Conservation (phyloP, 2,888 invertebrate genomes). For the Alitta virens region DNA sequence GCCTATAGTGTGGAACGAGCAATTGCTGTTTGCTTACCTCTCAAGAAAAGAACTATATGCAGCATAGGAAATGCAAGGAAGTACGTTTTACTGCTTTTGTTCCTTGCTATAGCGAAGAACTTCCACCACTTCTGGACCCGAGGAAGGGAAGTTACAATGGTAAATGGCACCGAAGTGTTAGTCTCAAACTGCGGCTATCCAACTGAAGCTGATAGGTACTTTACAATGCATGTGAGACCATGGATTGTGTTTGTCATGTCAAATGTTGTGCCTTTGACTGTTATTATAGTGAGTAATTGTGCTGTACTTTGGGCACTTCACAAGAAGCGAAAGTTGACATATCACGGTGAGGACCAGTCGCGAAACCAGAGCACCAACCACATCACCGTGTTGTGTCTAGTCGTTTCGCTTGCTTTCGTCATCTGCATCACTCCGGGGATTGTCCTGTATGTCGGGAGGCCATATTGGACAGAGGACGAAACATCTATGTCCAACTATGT, state of each 20-base stretch:
- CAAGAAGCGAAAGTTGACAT: not conserved
- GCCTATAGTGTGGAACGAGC: not conserved
- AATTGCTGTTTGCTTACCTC: not conserved
- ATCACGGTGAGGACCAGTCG: too few relatives aligned
- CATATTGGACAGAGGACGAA: too few relatives aligned
- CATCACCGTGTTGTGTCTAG: too few relatives aligned
- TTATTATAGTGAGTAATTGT: not conserved
- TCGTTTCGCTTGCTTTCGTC: too few relatives aligned
- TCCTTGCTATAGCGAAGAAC: not conserved
- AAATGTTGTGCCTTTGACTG: not conserved
- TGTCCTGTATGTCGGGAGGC: too few relatives aligned
- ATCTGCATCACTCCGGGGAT: too few relatives aligned
- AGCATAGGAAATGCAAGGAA: not conserved
- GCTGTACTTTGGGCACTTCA: not conserved
- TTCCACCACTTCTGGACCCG: not conserved
- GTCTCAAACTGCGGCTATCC: not conserved
- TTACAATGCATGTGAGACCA: not conserved
- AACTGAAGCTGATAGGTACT: not conserved
- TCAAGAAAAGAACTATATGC: not conserved
- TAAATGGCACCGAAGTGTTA: not conserved
- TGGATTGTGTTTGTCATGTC: not conserved
- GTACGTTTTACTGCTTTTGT: not conserved
- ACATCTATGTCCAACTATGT: too few relatives aligned
- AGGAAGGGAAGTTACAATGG: not conserved
- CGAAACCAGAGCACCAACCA: too few relatives aligned